Percentiles rank a stretch among this genome's conserved stretches.
Conservation (phyloP, 2,888 invertebrate species). For the Rhyacophila evoluta region DNA sequence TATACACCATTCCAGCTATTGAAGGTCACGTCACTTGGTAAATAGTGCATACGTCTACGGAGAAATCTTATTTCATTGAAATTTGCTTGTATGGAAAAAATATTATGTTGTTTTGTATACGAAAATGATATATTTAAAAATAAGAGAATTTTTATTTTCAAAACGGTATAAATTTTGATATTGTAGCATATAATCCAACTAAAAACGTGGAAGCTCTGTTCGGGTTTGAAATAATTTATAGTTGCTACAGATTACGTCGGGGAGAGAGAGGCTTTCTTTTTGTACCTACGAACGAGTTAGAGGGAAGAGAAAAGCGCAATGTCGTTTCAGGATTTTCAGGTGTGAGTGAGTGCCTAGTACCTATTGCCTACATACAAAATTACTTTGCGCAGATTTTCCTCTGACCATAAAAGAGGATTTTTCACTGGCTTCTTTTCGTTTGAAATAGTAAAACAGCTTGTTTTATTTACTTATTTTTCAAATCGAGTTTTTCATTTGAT, state of each 20-base stretch:
- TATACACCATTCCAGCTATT: no score
- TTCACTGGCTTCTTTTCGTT: background rate
- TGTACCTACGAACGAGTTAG: background rate
- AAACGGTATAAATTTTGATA: no score
- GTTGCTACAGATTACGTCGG: slow-evolving; percentile 9
- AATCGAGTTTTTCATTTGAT: background rate
- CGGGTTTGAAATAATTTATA: background rate
- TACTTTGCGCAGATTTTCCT: slow-evolving; percentile 5
- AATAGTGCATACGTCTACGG: no score
- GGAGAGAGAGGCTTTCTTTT: background rate
- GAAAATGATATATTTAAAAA: no score
- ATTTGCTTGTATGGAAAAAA: no score
- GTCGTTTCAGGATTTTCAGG: background rate
- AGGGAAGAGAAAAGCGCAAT: background rate
- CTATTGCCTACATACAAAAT: background rate
- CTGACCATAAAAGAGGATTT: slow-evolving; percentile 6
- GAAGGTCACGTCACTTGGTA: no score
- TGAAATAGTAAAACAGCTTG: background rate
- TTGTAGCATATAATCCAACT: background rate
- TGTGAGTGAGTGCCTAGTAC: background rate
- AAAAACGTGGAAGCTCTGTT: background rate
- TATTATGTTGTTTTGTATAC: no score
- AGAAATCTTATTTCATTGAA: no score
- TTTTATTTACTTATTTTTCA: background rate
- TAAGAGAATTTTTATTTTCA: no score